phyloP scores from a whole-genome alignment of 2,113 vertebrate genomes.

The Cacatua alba region DNA sequence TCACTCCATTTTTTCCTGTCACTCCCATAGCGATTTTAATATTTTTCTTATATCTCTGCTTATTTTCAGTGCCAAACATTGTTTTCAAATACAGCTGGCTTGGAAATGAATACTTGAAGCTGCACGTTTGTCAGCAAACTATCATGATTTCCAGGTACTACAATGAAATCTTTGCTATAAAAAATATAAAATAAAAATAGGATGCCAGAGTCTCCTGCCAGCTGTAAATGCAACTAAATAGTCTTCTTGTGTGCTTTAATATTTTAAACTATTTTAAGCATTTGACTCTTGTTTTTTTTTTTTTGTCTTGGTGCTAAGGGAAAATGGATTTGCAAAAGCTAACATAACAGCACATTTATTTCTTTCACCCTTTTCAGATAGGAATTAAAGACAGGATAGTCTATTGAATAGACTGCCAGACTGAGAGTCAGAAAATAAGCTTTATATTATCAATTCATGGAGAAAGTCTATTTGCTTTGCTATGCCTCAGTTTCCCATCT shows the following conservation, averaged over 20 bases:
- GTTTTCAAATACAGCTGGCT: slow-evolving; percentile 79
- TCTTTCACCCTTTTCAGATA: slow-evolving; percentile 52
- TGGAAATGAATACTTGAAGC: slow-evolving; percentile 67
- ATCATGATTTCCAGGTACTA: slow-evolving; percentile 59
- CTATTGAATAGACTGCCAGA: slow-evolving; percentile 41
- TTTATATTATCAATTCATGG: slow-evolving; percentile 43
- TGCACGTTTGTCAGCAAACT: slow-evolving; percentile 38
- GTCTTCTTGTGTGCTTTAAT: slow-evolving; percentile 45
- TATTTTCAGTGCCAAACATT: slow-evolving; percentile 81
- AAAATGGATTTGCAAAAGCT: slow-evolving; percentile 59
- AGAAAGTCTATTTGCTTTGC: slow-evolving; percentile 50
- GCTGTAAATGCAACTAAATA: slow-evolving; percentile 58
- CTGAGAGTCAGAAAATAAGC: slow-evolving; percentile 40
- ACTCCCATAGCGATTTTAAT: slow-evolving; percentile 85
- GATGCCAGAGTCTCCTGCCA: slow-evolving; percentile 25
- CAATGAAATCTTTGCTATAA: slow-evolving; percentile 56
- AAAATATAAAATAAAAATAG: slow-evolving; percentile 47
- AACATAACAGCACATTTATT: slow-evolving; percentile 50
- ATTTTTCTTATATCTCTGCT: slow-evolving; percentile 78
- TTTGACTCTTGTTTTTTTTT: slow-evolving; percentile 26
- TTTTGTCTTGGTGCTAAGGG: slow-evolving; percentile 16
- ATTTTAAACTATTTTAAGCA: slow-evolving; percentile 57
- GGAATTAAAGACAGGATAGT: slow-evolving; percentile 57
- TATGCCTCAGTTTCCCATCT: slow-evolving; percentile 65
- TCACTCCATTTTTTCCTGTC: slow-evolving; percentile 84